These are phyloP conservation scores for Halichondria panicea DNA, from an alignment of 37 sponge, comb jelly and placozoan genomes.

Conservation along the genomic window DNA sequence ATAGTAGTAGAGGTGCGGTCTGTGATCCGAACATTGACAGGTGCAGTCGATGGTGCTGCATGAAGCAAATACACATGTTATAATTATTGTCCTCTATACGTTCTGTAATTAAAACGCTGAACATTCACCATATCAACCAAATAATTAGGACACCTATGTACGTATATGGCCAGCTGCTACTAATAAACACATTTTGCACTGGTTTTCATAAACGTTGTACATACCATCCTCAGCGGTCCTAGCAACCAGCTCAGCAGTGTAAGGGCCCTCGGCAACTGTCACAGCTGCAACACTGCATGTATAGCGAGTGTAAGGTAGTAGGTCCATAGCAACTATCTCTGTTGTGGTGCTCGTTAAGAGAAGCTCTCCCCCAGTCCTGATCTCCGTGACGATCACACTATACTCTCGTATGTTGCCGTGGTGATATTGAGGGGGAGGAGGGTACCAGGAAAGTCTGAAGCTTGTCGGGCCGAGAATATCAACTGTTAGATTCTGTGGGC, in stretches of 20 bases:
- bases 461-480: background rate
- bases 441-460: conserved; percentile 9
- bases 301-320: conserved; percentile 4
- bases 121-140: background rate
- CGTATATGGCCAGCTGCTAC: no score
- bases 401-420: conserved; percentile 23
- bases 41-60: conserved; percentile 37
- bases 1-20: background rate
- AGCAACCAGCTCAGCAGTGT: background rate
- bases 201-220: no score
- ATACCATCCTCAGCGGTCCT: conserved; percentile 37
- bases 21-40: background rate
- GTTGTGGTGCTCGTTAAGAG: background rate
- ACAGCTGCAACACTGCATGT: conserved; percentile 14
- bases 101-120: background rate
- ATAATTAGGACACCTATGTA: background rate
- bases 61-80: background rate
- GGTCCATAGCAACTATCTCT: background rate
- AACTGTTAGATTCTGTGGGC: conserved; percentile 3
- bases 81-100: no score
- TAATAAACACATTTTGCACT: no score
- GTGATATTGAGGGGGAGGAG: conserved; percentile 8
- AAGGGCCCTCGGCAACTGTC: conserved; percentile 30
- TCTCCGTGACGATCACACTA: conserved; percentile 7
- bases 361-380: conserved; percentile 2